Percentiles rank a stretch among this genome's conserved stretches.
phyloP scores from a whole-genome alignment of 2,888 invertebrate genomes.

The Tinea trinotella region DNA sequence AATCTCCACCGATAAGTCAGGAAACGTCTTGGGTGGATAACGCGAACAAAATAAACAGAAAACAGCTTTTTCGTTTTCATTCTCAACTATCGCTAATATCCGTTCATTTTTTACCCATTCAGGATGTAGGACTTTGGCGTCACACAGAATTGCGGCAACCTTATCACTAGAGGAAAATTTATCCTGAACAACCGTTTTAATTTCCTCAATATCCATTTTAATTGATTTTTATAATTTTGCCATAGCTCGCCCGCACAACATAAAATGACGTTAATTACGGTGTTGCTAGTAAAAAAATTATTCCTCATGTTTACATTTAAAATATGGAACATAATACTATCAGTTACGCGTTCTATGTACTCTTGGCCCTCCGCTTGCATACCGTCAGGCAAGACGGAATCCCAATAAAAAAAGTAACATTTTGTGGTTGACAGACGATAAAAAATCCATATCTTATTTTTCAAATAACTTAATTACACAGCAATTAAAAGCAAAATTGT shows the following conservation, averaged over 20 bases:
- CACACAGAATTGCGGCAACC: conserved; percentile 58
- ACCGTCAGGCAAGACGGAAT: too few relatives aligned
- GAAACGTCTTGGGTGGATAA: conserved; percentile 78
- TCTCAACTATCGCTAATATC: conserved; percentile 60
- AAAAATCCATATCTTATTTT: too few relatives aligned
- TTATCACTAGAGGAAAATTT: conserved; percentile 63
- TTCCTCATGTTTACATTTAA: background rate
- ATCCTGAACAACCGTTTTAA: conserved; percentile 61
- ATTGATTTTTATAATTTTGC: background rate
- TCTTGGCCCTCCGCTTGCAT: too few relatives aligned
- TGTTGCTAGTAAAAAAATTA: background rate
- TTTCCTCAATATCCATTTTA: conserved; percentile 63
- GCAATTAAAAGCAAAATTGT: too few relatives aligned
- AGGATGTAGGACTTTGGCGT: conserved; percentile 61
- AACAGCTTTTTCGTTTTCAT: conserved; percentile 65
- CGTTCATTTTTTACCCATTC: conserved; percentile 63
- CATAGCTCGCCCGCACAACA: background rate
- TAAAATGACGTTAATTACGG: background rate
- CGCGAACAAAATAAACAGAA: conserved; percentile 69
- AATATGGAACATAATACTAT: background rate
- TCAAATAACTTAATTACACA: too few relatives aligned
- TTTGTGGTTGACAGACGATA: too few relatives aligned
- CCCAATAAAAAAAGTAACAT: too few relatives aligned
- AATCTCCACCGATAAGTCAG: conserved; percentile 85
- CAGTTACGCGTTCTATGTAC: too few relatives aligned